Evolutionary conservation across 2,888 invertebrate genomes (phyloP).

Genomic region (Criorhina ranunculi): DNA sequence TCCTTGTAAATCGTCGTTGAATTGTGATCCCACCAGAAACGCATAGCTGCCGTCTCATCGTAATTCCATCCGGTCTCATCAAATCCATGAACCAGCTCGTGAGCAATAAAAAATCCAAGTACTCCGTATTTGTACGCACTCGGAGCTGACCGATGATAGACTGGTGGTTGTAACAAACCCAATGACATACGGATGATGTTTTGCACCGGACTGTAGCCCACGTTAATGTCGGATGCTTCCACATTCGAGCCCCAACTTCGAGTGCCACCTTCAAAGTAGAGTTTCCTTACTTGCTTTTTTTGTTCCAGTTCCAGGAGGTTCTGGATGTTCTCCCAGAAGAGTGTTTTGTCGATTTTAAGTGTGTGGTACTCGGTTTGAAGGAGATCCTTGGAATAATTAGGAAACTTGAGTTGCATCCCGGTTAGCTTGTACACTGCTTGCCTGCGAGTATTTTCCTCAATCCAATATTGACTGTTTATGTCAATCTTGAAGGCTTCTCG

Average conservation of each 20-base stretch:
- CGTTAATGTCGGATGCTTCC: slow-evolving; percentile 79
- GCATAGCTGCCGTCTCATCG: slow-evolving; percentile 80
- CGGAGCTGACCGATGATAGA: slow-evolving; percentile 82
- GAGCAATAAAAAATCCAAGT: slow-evolving; percentile 81
- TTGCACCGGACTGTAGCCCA: slow-evolving; percentile 80
- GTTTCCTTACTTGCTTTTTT: slow-evolving; percentile 31
- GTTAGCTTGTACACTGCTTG: slow-evolving; percentile 78
- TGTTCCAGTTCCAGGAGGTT: slow-evolving; percentile 47
- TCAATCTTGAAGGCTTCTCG: slow-evolving; percentile 79
- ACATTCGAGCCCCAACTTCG: slow-evolving; percentile 67
- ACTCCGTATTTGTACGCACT: slow-evolving; percentile 81
- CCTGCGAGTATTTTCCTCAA: slow-evolving; percentile 80
- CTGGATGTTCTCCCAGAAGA: slow-evolving; percentile 79
- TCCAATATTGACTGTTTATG: slow-evolving; percentile 77
- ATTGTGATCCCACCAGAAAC: slow-evolving; percentile 81
- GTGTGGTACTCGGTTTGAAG: slow-evolving; percentile 73
- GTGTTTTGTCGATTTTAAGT: slow-evolving; percentile 77
- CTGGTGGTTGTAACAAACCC: slow-evolving; percentile 81
- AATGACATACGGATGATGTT: slow-evolving; percentile 81
- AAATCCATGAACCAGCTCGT: slow-evolving; percentile 82
- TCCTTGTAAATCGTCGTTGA: slow-evolving; percentile 79
- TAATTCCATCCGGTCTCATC: slow-evolving; percentile 81
- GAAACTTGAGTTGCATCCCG: slow-evolving; percentile 78
- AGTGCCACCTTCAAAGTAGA: slow-evolving; percentile 71
- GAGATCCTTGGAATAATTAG: slow-evolving; percentile 78